A percentile compares a stretch with the other conserved stretches of the same genome.
Conservation (phyloP, 2,113 vertebrate species). For the Isurus oxyrinchus region DNA sequence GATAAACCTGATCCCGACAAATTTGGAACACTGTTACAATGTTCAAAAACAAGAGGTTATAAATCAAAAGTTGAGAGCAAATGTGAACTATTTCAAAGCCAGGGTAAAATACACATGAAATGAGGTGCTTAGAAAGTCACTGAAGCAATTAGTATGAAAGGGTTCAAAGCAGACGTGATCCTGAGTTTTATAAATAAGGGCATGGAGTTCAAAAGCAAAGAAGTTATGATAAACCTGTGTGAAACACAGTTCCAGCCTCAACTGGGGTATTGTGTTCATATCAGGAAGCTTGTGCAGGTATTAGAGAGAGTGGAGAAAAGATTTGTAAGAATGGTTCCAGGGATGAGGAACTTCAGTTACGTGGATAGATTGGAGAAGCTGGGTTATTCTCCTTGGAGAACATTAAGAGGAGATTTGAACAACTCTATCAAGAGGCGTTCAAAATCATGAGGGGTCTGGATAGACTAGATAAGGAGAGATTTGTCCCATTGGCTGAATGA, state of each 20-base stretch:
- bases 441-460: no score
- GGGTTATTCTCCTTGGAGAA: no score
- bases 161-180: neutral
- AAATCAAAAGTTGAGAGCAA: neutral
- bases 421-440: no score
- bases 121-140: neutral
- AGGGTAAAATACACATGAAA: neutral
- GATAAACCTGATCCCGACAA: neutral
- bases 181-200: neutral
- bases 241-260: neutral
- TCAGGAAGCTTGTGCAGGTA: neutral
- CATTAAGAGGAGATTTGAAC: no score
- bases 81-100: neutral
- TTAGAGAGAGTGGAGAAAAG: no score
- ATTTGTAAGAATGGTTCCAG: no score
- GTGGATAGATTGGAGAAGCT: no score
- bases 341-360: no score
- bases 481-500: no score
- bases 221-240: neutral
- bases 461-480: no score
- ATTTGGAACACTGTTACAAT: neutral
- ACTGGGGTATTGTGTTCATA: neutral
- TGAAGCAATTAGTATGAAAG: neutral
- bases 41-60: neutral
- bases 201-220: neutral